These are phyloP conservation scores for Bombus sibiricus DNA, from an alignment of 1,140 invertebrate species.

Conservation along the genomic window DNA sequence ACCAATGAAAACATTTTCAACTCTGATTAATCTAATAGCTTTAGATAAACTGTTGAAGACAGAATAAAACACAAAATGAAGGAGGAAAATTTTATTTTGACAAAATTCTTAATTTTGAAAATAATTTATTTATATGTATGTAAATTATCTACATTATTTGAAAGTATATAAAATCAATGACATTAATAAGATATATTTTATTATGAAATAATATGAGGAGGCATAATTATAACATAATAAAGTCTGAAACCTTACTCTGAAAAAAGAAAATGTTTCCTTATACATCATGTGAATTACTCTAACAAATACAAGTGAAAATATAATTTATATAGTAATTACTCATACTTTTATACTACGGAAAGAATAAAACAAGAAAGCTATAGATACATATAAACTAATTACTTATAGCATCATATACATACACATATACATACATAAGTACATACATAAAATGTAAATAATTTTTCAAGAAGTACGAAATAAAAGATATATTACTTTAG, in stretches of 20 bases:
- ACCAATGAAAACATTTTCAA: not conserved
- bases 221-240: not conserved
- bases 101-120: not conserved
- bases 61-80: not conserved
- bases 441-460: not conserved
- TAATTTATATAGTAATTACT: not conserved
- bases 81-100: conserved; percentile 11
- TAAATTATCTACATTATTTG: not conserved
- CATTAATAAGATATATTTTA: not conserved
- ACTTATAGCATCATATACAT: not conserved
- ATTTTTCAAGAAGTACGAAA: not conserved
- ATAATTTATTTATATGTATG: conserved; percentile 18
- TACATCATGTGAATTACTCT: not conserved
- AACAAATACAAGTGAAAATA: not conserved
- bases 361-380: conserved; percentile 1
- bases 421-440: not conserved
- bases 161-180: not conserved
- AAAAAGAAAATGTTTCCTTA: not conserved
- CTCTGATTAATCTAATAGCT: not conserved
- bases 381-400: not conserved
- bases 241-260: not conserved
- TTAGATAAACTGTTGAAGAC: too few species aligned
- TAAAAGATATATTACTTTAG: not conserved
- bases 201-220: not conserved
- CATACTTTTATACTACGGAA: not conserved